phyloP scores from a whole-genome alignment of 2,113 vertebrate genomes.

The Calcarius ornatus region DNA sequence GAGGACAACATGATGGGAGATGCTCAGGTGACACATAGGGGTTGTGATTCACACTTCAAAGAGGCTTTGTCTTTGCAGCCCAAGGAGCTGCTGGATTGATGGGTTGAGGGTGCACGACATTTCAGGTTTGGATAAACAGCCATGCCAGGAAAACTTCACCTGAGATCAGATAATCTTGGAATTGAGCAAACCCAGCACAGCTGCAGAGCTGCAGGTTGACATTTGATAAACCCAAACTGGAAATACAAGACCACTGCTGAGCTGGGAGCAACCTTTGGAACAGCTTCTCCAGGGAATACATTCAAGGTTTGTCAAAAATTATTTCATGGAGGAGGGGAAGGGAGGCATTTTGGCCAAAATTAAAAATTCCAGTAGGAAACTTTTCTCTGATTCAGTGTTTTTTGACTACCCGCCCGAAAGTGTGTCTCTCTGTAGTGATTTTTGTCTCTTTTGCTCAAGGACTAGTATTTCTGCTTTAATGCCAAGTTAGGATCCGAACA shows the following conservation, averaged over 20 bases:
- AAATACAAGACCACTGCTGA: background rate
- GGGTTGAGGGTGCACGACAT: background rate
- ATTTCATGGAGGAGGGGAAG: background rate
- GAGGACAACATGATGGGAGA: background rate
- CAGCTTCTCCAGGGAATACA: background rate
- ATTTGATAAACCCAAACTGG: background rate
- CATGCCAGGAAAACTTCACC: background rate
- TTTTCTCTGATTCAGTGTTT: rapidly evolving
- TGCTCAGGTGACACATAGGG: background rate
- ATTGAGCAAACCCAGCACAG: background rate
- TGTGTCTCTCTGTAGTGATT: too few species aligned
- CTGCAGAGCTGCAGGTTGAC: background rate
- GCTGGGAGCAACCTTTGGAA: background rate
- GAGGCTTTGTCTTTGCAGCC: background rate
- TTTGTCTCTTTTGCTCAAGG: too few species aligned
- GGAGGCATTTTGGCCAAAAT: background rate
- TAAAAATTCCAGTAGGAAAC: background rate
- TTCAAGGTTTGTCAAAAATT: background rate
- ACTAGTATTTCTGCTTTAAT: too few species aligned
- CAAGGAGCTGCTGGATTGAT: background rate
- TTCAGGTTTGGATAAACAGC: background rate
- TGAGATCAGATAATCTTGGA: background rate
- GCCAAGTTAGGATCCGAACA: too few species aligned
- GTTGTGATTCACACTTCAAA: background rate
- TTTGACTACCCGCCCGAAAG: background rate